phyloP scores from a whole-genome alignment of 2,797 vertebrate genomes.

The Poeciliopsis paucimaculata region DNA sequence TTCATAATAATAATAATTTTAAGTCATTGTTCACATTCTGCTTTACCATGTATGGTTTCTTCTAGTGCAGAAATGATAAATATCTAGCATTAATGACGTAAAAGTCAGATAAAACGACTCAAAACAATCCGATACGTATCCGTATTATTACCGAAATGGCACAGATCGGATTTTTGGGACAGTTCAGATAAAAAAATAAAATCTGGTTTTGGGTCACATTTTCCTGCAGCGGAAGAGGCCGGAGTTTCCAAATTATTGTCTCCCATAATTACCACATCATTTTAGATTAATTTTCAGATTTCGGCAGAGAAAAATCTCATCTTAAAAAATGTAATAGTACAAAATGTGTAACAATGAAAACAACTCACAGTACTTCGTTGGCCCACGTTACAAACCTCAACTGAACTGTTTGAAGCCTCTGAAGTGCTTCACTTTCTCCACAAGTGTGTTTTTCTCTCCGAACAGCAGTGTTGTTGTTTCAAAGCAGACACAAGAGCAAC shows the following conservation, averaged over 20 bases:
- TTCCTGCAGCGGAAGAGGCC: background rate
- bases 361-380: background rate
- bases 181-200: too few species aligned
- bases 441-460: conserved; percentile 51
- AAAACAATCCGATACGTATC: too few species aligned
- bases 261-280: background rate
- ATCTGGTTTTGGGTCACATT: background rate
- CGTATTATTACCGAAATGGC: too few species aligned
- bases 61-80: too few species aligned
- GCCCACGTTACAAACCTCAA: conserved; percentile 45
- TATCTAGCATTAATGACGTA: too few species aligned
- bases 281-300: background rate
- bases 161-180: too few species aligned
- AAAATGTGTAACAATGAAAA: background rate
- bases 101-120: too few species aligned
- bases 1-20: too few species aligned
- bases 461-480: conserved; percentile 51
- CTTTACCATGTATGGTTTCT: too few species aligned
- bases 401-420: conserved; percentile 42
- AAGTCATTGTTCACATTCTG: too few species aligned
- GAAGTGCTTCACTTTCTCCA: conserved; percentile 54
- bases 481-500: conserved; percentile 79
- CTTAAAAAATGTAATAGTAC: background rate
- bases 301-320: background rate
- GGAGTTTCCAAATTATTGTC: background rate